Base-by-base conservation (phyloP, 2,888 invertebrate genomes). In the Epicampocera succincta region DNA sequence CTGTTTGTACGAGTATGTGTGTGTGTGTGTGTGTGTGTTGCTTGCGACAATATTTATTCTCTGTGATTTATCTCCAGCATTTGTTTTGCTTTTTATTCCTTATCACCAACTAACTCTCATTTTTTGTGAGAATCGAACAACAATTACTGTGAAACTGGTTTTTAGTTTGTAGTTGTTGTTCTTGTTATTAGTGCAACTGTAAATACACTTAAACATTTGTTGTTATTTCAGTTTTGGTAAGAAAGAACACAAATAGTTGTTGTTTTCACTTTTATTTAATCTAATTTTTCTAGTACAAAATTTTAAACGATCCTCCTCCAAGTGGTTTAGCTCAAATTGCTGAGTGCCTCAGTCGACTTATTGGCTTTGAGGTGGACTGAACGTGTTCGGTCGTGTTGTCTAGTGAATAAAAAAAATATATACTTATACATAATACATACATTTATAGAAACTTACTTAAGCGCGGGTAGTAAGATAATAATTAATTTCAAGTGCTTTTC, bases 321-420 rank as follows among this genome's bases (percentile, higher is more conserved):
- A 60, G 65, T 65, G 78, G 48, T 83, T 85, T 84, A 80, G 80
- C 83, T 74, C 40, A 68, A 72, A 38, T 71, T 74, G 76, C 54
- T 83, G 48, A 52, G 65, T 60, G 79, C 74, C 68, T 76, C 83
- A 85, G 85, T 85, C 80, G 79, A 78, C 66, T 73, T 40, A 56
- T 83, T 78, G 65, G 65, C 78, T 76, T 75, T 80, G 80, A 65
- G 69, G 73, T 19, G 65, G 65, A 40, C 48, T 69, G 63, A 76
- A 76, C 80, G 80, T 73, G 61, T 61, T 58, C 61, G 71, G 56
- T 50, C 42, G 63, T 68, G 65, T 69, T 8, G 46, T 9, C 15
- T 0, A 42, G 25, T 42, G 13, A 56, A 63, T 63, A 46, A 15
- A 25, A 4, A 29, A 25, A 33, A 33, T 6, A 8, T 33, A 9